Conservation (phyloP, 1,140 invertebrate species). For the Sitophilus oryzae region DNA sequence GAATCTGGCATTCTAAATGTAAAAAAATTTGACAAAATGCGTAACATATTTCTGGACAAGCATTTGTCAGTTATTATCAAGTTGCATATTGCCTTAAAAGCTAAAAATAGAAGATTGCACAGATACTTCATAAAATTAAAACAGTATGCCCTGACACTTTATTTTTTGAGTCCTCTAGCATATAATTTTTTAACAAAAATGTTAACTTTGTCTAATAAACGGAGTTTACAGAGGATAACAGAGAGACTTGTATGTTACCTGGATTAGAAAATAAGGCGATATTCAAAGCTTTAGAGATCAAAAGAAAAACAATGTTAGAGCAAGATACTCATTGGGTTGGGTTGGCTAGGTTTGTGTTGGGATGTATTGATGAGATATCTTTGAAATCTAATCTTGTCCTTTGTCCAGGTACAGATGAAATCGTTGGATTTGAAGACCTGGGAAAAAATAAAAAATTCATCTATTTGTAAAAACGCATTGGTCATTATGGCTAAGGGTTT, state of each 20-base stretch:
- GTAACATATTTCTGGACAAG: neutral
- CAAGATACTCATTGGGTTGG: constrained; percentile 27
- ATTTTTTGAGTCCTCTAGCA: constrained; percentile 10
- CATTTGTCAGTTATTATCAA: constrained; percentile 1
- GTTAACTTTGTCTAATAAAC: neutral
- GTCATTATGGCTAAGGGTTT: constrained; percentile 14
- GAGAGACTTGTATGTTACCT: neutral
- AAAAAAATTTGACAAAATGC: neutral
- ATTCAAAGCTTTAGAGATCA: constrained; percentile 10
- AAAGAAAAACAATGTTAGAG: constrained; percentile 5
- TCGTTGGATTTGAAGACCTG: constrained; percentile 29
- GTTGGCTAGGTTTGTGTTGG: too few relatives aligned
- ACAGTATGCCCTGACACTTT: constrained; percentile 12
- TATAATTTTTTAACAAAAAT: too few relatives aligned
- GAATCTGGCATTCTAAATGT: neutral
- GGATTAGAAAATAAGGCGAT: neutral
- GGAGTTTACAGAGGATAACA: constrained; percentile 3
- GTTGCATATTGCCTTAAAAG: constrained; percentile 5
- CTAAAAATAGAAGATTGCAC: neutral
- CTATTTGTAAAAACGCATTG: constrained; percentile 1
- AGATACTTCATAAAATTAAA: too few relatives aligned
- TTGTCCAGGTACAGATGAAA: constrained; percentile 28
- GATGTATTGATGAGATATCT: constrained; percentile 35
- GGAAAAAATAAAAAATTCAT: constrained; percentile 21
- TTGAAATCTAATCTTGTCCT: constrained; percentile 29